Conservation (phyloP, 1,140 invertebrate species). For the Temnothorax nylanderi region DNA sequence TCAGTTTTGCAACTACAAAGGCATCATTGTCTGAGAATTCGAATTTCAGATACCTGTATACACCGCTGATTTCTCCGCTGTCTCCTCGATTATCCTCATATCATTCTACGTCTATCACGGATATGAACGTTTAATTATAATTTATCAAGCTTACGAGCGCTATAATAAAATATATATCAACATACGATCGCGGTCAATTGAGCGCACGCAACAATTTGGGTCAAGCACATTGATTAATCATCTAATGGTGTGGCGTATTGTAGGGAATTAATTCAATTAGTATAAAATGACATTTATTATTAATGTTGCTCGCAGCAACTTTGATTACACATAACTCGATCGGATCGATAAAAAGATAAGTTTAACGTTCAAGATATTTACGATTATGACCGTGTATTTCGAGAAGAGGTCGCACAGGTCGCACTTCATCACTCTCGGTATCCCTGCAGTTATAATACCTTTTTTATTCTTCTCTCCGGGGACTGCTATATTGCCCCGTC, state of each 20-base stretch:
- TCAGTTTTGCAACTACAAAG: conserved; percentile 57
- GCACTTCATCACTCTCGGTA: background rate
- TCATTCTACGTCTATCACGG: conserved; percentile 16
- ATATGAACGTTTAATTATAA: conserved; percentile 45
- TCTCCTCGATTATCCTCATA: background rate
- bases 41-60: conserved; percentile 33
- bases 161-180: conserved; percentile 40
- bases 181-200: background rate
- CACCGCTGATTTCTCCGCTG: conserved; percentile 24
- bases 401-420: background rate
- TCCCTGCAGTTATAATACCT: background rate
- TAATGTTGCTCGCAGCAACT: background rate
- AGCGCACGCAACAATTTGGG: background rate
- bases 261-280: conserved; percentile 38
- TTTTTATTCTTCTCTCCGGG: background rate
- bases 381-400: conserved; percentile 28
- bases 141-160: background rate
- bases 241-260: background rate
- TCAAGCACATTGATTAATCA: conserved; percentile 32
- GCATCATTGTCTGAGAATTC: conserved; percentile 52
- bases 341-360: background rate
- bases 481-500: conserved; percentile 28
- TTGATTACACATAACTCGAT: background rate
- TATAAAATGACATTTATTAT: conserved; percentile 28
- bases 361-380: background rate